phyloP scores from a whole-genome alignment of 1,140 invertebrate species.

The Papilio dardanus region DNA sequence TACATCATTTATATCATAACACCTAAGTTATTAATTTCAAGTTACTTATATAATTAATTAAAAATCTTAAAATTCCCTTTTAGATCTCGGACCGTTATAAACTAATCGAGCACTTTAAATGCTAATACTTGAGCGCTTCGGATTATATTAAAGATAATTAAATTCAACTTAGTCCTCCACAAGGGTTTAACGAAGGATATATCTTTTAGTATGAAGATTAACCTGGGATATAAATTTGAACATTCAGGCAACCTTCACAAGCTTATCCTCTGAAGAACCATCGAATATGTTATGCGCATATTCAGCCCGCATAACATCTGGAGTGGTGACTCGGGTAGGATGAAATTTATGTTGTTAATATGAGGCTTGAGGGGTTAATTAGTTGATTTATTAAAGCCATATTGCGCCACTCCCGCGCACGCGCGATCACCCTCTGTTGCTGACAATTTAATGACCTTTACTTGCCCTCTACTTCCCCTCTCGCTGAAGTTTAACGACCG shows the following conservation, averaged over 20 bases:
- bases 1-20: background rate
- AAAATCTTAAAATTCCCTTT: background rate
- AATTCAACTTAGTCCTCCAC: conserved; percentile 11
- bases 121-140: conserved; percentile 20
- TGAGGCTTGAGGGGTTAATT: conserved; percentile 70
- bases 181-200: conserved; percentile 20
- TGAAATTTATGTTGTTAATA: conserved; percentile 79
- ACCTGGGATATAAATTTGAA: conserved; percentile 34
- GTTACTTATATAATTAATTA: conserved; percentile 15
- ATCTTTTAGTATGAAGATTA: conserved; percentile 37
- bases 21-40: background rate
- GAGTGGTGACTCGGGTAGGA: conserved; percentile 59
- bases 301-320: conserved; percentile 67
- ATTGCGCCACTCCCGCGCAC: conserved; percentile 56
- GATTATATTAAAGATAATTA: conserved; percentile 21
- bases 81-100: conserved; percentile 9
- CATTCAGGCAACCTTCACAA: conserved; percentile 18
- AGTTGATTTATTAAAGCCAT: conserved; percentile 73
- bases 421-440: conserved; percentile 56
- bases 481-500: conserved; percentile 15
- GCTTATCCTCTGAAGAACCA: conserved; percentile 44
- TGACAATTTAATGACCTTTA: conserved; percentile 65
- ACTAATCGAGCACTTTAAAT: conserved; percentile 25
- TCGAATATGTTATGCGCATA: conserved; percentile 66
- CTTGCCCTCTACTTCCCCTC: conserved; percentile 23